A percentile compares a stretch with the other conserved stretches of the same genome.
These are phyloP conservation scores for Rhyacichthys aspro DNA, from an alignment of 2,797 vertebrate species.

Conservation along the genomic window DNA sequence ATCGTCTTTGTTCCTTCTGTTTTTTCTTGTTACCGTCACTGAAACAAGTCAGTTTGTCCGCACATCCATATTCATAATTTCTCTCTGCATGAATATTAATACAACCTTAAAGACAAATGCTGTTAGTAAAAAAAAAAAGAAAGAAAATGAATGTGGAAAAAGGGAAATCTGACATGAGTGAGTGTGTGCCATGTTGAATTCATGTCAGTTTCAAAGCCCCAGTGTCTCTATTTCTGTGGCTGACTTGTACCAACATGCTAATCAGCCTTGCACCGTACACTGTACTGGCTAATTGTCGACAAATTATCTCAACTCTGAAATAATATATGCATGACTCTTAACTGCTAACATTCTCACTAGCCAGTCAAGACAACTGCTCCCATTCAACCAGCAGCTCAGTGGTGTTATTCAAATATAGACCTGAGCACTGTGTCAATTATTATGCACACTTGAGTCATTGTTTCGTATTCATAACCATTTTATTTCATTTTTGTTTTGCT, in stretches of 20 bases:
- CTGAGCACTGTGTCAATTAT: conserved; percentile 40
- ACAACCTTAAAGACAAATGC: conserved; percentile 53
- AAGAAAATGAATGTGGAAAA: conserved; percentile 53
- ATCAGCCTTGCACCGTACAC: conserved; percentile 68
- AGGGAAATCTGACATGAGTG: conserved; percentile 50
- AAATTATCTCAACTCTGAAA: conserved; percentile 73
- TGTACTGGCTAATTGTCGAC: conserved; percentile 77
- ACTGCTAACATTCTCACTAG: conserved; percentile 51
- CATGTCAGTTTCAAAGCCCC: conserved; percentile 74
- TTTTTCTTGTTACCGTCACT: conserved; percentile 64
- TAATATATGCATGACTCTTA: conserved; percentile 72
- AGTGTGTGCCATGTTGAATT: conserved; percentile 62
- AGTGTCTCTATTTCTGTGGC: conserved; percentile 67
- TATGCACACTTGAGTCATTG: conserved; percentile 60
- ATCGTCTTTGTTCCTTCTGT: conserved; percentile 38
- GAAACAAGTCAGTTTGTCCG: conserved; percentile 63
- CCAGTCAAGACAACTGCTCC: conserved; percentile 47
- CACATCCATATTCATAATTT: conserved; percentile 76
- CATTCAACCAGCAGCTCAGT: conserved; percentile 66
- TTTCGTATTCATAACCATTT: conserved; percentile 24
- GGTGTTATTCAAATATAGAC: conserved; percentile 67
- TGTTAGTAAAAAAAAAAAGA: conserved; percentile 13
- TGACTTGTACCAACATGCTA: conserved; percentile 75
- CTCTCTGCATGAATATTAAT: conserved; percentile 73
- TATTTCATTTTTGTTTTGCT: conserved; percentile 19